Percentiles rank a stretch among this genome's conserved stretches.
phyloP scores from a whole-genome alignment of 2,888 invertebrate species.

The Onthophagus sagittarius region DNA sequence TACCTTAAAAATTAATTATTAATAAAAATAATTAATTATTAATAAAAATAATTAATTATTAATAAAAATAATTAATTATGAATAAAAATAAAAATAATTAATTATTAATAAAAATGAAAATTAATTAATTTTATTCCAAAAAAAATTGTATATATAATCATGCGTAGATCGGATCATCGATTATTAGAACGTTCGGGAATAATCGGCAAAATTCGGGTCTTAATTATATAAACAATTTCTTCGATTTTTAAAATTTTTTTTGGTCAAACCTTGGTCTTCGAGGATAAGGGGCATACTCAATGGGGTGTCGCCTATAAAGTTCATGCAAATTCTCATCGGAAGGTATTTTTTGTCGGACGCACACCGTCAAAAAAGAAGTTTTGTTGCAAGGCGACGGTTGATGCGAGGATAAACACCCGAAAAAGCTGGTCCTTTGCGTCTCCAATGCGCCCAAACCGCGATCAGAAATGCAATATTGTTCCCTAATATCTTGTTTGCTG shows the following conservation, averaged over 20 bases:
- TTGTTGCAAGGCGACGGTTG: constrained; percentile 66
- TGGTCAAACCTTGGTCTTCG: constrained; percentile 62
- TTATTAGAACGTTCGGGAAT: too few relatives aligned
- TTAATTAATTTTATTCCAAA: too few relatives aligned
- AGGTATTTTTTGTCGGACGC: constrained; percentile 79
- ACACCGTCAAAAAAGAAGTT: constrained; percentile 77
- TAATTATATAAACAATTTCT: too few relatives aligned
- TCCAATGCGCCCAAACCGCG: constrained; percentile 83
- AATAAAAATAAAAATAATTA: too few relatives aligned
- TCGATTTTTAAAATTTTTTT: too few relatives aligned
- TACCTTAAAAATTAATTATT: constrained; percentile 46
- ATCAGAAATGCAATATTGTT: constrained; percentile 92
- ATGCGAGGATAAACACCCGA: constrained; percentile 80
- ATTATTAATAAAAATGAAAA: too few relatives aligned
- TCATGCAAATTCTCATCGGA: constrained; percentile 82
- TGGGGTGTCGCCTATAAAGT: constrained; percentile 47
- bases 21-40: background rate
- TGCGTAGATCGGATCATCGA: too few relatives aligned
- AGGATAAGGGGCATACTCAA: constrained; percentile 78
- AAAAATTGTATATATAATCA: too few relatives aligned
- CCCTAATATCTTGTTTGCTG: constrained; percentile 85
- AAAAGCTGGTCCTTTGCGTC: constrained; percentile 61
- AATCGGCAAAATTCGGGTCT: too few relatives aligned
- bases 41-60: too few relatives aligned
- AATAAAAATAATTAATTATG: too few relatives aligned